Base-by-base conservation (phyloP, 2,113 vertebrate species). In the Speoplatyrhinus poulsoni region DNA sequence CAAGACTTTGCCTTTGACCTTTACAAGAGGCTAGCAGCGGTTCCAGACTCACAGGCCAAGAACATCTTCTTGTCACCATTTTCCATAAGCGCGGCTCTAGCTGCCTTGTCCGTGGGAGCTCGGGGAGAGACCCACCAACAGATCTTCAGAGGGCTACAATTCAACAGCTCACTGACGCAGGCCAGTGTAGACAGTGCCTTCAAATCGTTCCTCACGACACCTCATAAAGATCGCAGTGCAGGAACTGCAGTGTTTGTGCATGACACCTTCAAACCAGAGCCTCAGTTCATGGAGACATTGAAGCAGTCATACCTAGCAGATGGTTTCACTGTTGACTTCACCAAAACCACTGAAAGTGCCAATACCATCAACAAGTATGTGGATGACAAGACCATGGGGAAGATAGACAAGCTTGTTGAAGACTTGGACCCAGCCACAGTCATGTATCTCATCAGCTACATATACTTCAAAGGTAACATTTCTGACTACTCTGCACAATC, bases 1-100 rank as follows among this genome's bases (percentile, higher is more conserved):
- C 72, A 75, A 67, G 85, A 87, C 12, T 94, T 93, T 76, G 87
- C 87, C 69, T 92, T 91, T 75, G 57, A 58, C 3, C 81, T 95
- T 46, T 95, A 94, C 85, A 85, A 77, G 54, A 76, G 80, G 3
- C 55, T 95, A n/a, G 82, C 84, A 32, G 15, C 54, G 72, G 70
- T 73, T 9, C n/a, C 81, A 0, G 71, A 75, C 33, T 75, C 69
- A 10, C 70, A 76, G 50, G 75, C 81, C 57, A 82, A 85, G 69
- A 95, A 96, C n/a, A 76, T 94, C 68, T 93, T 96, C 80, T 95
- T 89, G 84, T 96, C 94, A 48, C 93, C 95, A 2, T 46, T 75
- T 10, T 93, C 93, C 47, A 86, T 92, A 74, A 94, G 91, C 19
- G 56, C 78, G 3, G 85, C 88, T 54, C 91, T 96, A 84, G 88